These are phyloP conservation scores for Gastrophryne carolinensis DNA, from an alignment of 2,797 vertebrate genomes.

Conservation along the genomic window DNA sequence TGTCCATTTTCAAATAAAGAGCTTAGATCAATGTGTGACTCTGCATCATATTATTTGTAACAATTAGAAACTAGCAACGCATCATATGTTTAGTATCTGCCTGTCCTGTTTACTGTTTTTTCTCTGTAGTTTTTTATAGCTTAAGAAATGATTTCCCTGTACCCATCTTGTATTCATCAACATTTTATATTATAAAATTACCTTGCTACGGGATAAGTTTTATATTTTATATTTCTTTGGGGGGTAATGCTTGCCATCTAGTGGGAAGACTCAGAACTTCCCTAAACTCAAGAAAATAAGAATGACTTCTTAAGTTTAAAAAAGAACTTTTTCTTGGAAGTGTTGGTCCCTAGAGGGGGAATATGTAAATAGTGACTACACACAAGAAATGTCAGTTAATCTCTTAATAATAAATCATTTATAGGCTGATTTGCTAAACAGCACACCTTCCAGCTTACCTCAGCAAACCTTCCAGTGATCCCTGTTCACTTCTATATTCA, in stretches of 20 bases:
- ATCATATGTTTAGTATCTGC: no score
- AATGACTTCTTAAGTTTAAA: background rate
- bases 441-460: background rate
- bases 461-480: no score
- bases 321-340: background rate
- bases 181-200: background rate
- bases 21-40: no score
- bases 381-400: background rate
- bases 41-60: no score
- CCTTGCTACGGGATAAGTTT: background rate
- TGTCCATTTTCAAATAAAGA: no score
- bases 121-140: no score
- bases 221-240: background rate
- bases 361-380: background rate
- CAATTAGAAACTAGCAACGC: no score
- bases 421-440: background rate
- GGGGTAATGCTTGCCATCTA: slow-evolving; percentile 37
- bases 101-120: background rate
- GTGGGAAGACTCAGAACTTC: slow-evolving; percentile 22
- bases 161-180: background rate
- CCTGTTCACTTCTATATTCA: no score
- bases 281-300: background rate
- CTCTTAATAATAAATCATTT: background rate
- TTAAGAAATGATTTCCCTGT: background rate
- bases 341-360: background rate